A percentile compares a stretch with the other conserved stretches of the same genome.
Evolutionary conservation across 2,888 invertebrate genomes (phyloP).

Genomic region (Rhimphoctona megacephalus): DNA sequence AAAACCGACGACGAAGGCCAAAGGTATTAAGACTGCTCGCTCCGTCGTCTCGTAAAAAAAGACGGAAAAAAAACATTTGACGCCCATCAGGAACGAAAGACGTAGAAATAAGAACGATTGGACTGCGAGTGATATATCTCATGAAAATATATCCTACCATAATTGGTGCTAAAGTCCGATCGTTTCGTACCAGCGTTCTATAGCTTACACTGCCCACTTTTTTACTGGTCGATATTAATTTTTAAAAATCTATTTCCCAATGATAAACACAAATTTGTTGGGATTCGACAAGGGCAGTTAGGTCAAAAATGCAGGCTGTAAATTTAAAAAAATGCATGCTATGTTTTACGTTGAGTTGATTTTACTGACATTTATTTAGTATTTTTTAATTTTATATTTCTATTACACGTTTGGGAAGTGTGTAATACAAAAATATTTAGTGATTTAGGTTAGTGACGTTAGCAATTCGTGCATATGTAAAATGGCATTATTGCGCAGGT

Average conservation of each 20-base stretch:
- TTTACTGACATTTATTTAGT: background rate
- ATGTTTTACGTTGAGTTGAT: background rate
- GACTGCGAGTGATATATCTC: constrained; percentile 16
- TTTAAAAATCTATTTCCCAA: background rate
- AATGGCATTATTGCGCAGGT: background rate
- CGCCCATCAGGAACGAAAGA: constrained; percentile 36
- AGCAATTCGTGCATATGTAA: background rate
- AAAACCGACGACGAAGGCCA: constrained; percentile 51
- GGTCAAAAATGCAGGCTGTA: background rate
- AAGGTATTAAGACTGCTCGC: constrained; percentile 51
- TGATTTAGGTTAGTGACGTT: background rate
- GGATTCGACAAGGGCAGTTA: background rate
- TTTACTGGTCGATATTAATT: background rate
- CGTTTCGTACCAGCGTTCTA: background rate
- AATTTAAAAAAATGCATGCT: background rate
- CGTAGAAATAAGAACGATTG: constrained; percentile 37
- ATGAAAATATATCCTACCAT: constrained; percentile 20
- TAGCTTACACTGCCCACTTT: background rate
- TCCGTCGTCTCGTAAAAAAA: constrained; percentile 39
- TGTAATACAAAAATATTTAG: background rate
- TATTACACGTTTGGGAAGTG: background rate
- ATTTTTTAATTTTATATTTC: too few species aligned
- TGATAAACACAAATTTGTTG: background rate
- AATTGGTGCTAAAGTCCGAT: constrained; percentile 2
- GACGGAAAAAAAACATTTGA: constrained; percentile 33